Base-by-base conservation (phyloP, 1,140 invertebrate species). In the Mesaphorura yosii region DNA sequence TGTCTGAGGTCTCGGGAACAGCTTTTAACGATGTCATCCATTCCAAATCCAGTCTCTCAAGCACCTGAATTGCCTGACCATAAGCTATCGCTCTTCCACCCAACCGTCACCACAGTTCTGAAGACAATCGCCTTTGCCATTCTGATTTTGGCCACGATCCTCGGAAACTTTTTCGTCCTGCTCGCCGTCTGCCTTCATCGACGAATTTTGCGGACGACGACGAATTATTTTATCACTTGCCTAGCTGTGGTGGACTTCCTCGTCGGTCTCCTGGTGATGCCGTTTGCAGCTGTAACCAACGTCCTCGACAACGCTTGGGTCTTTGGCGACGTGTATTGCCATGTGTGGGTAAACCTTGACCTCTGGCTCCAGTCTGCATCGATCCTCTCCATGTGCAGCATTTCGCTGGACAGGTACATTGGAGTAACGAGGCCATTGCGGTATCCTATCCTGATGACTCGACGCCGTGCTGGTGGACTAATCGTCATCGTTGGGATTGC, bases 391-490 rank as follows among this genome's bases (percentile, higher is more conserved):
- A 53, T 51, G 7, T 44, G 51, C 20, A 51, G 45, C 0, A 47
- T 58, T 22, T 53, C 45, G 23, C 17, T 58, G 0, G 56, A 58
- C 19, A 45, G 56, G 14, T 58, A 53, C 39, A 45, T 58, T 26
- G 56, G 56, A 20, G 56, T 58, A 6, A 55, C 10, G 10, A 27
- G 38, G 25, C 53, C 53, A 1, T 26, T 55, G 1, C 25, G 39
- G 27, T 29, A 51, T 28, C 31, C 26, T 17, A 19, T 26, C n/a
- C 22, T 50, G 7, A 44, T 55, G 53, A 42, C 26, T 17, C 29
- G n/a, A 17, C 29, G 26, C 2, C n/a, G 38, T 5, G 20, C 27
- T n/a, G 29, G 28, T n/a, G 4, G 23, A 2, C n/a, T 39, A 2
- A 46, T 53, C 12, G 19, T 29, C 10, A 14, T 3, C 42, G 42